Evolutionary conservation across 2,888 invertebrate species (phyloP).

Genomic region (Penaeus monodon): DNA sequence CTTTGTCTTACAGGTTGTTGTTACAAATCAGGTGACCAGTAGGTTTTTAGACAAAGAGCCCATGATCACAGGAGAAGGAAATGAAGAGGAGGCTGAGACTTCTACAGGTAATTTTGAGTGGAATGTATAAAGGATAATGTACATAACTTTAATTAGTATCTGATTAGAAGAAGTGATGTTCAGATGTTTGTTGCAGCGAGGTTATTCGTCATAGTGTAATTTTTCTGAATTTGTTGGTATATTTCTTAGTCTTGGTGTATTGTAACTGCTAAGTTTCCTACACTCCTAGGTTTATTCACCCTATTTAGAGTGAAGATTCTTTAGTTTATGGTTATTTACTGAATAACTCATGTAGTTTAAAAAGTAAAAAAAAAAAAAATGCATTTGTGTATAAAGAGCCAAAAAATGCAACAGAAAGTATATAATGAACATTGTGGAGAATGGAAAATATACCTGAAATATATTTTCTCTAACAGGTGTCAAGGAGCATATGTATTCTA

Average conservation of each 20-base stretch:
- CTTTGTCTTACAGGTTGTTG: slow-evolving; percentile 35
- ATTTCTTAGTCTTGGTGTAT: too few relatives aligned
- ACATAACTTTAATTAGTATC: neutral
- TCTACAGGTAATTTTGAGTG: neutral
- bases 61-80: slow-evolving; percentile 1
- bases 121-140: neutral
- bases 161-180: neutral
- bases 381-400: neutral
- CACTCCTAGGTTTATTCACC: too few relatives aligned
- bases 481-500: neutral
- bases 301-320: too few relatives aligned
- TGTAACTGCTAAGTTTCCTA: too few relatives aligned
- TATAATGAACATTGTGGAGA: neutral
- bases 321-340: too few relatives aligned
- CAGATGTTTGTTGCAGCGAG: too few relatives aligned
- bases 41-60: neutral
- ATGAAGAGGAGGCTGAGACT: slow-evolving; percentile 17
- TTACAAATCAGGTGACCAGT: slow-evolving; percentile 56
- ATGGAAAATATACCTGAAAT: neutral
- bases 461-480: neutral
- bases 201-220: too few relatives aligned
- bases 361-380: too few relatives aligned
- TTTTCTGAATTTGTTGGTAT: too few relatives aligned
- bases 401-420: neutral
- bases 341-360: too few relatives aligned